Percentiles rank a stretch among this genome's conserved stretches.
Conservation (phyloP, 2,113 vertebrate species). For the Falco punctatus region DNA sequence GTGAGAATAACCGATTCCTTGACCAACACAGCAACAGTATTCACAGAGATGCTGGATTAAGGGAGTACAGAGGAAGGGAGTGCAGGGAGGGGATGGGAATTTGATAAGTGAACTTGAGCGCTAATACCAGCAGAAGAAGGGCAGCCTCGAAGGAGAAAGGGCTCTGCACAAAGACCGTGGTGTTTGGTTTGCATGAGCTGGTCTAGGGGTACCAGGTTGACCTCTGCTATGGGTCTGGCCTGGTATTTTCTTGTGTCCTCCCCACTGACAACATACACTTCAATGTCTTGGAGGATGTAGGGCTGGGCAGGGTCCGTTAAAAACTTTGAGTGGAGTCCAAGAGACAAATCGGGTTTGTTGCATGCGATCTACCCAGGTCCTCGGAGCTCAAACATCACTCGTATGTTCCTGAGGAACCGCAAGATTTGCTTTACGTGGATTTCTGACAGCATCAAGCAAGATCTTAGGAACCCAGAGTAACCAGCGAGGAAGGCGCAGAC, state of each 20-base stretch:
- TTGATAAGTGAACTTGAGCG: background rate
- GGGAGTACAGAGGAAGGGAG: background rate
- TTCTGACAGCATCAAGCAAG: background rate
- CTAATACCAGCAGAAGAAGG: background rate
- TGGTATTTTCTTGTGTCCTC: background rate
- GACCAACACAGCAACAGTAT: background rate
- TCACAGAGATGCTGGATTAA: background rate
- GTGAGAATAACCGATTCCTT: background rate
- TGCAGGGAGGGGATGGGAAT: background rate
- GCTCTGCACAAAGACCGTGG: background rate
- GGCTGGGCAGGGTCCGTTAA: background rate
- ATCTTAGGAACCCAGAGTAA: background rate
- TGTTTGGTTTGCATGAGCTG: background rate
- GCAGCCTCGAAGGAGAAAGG: background rate
- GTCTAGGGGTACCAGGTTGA: background rate
- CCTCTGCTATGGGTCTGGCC: background rate
- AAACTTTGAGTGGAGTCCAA: background rate
- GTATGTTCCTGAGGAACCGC: accelerated
- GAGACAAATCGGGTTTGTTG: background rate
- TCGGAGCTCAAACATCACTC: background rate
- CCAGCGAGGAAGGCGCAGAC: accelerated
- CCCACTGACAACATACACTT: background rate
- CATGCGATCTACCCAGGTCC: background rate
- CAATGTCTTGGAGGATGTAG: background rate
- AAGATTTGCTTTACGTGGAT: accelerated